Evolutionary conservation across 2,888 invertebrate species (phyloP).

Genomic region (Axea sp.): DNA sequence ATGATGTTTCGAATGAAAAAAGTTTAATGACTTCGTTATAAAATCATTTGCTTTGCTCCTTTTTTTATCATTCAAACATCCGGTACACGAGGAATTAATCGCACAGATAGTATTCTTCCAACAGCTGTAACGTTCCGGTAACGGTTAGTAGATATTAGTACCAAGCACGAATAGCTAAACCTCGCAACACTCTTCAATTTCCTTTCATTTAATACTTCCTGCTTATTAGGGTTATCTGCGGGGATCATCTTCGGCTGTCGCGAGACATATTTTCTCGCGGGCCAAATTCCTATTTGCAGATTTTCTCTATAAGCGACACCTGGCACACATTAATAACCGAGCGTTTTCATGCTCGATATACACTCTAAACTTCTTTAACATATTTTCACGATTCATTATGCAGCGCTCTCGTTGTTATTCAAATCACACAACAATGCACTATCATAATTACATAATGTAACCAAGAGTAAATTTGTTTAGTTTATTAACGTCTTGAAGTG

Average conservation of each 20-base stretch:
- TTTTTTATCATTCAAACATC: slow-evolving; percentile 51
- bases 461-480: slow-evolving; percentile 19
- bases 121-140: slow-evolving; percentile 51
- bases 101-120: slow-evolving; percentile 40
- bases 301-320: slow-evolving; percentile 44
- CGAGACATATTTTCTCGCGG: slow-evolving; percentile 3
- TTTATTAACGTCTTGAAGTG: slow-evolving; percentile 34
- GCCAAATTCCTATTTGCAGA: slow-evolving; percentile 34
- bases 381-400: slow-evolving; percentile 51
- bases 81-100: slow-evolving; percentile 56
- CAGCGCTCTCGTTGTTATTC: slow-evolving; percentile 38
- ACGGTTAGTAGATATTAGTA: slow-evolving; percentile 40
- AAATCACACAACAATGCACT: slow-evolving; percentile 27
- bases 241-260: slow-evolving; percentile 39
- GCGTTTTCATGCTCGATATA: slow-evolving; percentile 44
- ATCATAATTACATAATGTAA: slow-evolving; percentile 44
- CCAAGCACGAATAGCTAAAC: slow-evolving; percentile 16
- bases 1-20: no score
- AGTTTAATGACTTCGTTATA: slow-evolving; percentile 51
- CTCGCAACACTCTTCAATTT: slow-evolving; percentile 36
- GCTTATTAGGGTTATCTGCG: slow-evolving; percentile 51
- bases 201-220: slow-evolving; percentile 58
- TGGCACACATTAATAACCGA: slow-evolving; percentile 23
- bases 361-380: slow-evolving; percentile 23
- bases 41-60: slow-evolving; percentile 40